Base-by-base conservation (phyloP, 2,797 vertebrate species). In the Meda fulgida region DNA sequence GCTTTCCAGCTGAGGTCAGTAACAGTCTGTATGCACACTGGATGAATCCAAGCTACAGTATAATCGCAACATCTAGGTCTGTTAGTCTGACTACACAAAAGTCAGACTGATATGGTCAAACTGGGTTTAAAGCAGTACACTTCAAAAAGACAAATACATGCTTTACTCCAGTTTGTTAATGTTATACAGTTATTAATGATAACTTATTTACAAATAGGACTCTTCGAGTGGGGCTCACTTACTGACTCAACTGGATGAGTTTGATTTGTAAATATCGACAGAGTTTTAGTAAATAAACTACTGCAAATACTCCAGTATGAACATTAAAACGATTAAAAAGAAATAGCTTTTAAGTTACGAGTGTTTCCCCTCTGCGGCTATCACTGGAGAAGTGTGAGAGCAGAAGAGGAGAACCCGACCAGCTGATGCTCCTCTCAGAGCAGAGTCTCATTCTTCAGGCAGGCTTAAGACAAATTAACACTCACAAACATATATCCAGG, bases 401-500 rank as follows among this genome's bases (percentile, higher is more conserved):
- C 26, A 31, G 26, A 36, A n/a, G n/a, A n/a, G 34, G 65, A 36
- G 34, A 67, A 36, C 14, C 10, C 3, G 4, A 21, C 66, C 66
- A 69, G 66, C 19, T 23, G 31, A 69, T 69, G 31, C 9, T 38
- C 34, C 66, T 36, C 4, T 10, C 66, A 23, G 18, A 36, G 19
- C 34, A 38, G 23, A 0, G 7, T 46, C 67, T 70, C 36, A 34
- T 19, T 43, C 26, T 40, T 73, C 13, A 72, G 36, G 34, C 18
- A 63, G 69, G 5, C 55, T 75, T 73, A 71, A 83, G 78, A 53
- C 55, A 31, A 55, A 38, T 70, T 58, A 72, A 73, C 55, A 65
- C 31, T 69, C 63, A 70, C 67, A 73, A 43, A 80, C 55, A 72
- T 63, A 77, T 26, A 78, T 40, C 14, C 80, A 83, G 4, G 73